Percentiles rank a stretch among this genome's conserved stretches.
Evolutionary conservation across 2,888 invertebrate genomes (phyloP).

Genomic region (Peribatodes rhomboidaria): DNA sequence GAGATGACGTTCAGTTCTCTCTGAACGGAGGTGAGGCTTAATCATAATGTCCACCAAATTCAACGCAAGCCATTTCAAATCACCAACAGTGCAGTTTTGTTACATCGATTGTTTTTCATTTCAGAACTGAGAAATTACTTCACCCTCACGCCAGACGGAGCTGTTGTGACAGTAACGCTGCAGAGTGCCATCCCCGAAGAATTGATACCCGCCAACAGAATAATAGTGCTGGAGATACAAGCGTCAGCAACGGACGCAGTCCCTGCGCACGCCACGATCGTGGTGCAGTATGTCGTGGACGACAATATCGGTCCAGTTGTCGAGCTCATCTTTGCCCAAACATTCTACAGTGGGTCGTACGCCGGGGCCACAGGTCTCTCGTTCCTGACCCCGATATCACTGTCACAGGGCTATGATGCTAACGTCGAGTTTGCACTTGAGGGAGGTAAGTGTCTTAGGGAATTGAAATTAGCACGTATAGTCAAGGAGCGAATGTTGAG

Average conservation of each 20-base stretch:
- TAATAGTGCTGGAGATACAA: slow-evolving; percentile 36
- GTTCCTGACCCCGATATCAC: slow-evolving; percentile 43
- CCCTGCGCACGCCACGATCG: slow-evolving; percentile 34
- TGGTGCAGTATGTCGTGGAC: slow-evolving; percentile 25
- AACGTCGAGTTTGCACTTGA: slow-evolving; percentile 51
- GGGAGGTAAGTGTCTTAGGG: slow-evolving; percentile 49
- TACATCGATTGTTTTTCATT: not conserved
- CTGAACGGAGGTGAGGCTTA: slow-evolving; percentile 53
- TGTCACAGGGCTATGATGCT: slow-evolving; percentile 49
- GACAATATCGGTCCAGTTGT: slow-evolving; percentile 12
- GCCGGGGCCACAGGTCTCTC: slow-evolving; percentile 40
- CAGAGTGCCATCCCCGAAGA: slow-evolving; percentile 45
- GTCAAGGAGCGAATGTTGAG: not conserved
- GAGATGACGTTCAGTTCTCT: slow-evolving; percentile 46
- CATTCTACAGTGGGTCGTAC: slow-evolving; percentile 54
- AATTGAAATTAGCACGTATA: not conserved
- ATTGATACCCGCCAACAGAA: slow-evolving; percentile 44
- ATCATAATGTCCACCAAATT: not conserved
- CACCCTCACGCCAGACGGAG: slow-evolving; percentile 11
- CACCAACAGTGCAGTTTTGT: not conserved
- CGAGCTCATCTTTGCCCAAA: slow-evolving; percentile 50
- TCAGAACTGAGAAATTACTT: slow-evolving; percentile 24
- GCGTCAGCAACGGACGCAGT: slow-evolving; percentile 29
- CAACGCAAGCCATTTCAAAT: not conserved
- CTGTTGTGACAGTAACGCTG: slow-evolving; percentile 34